Evolutionary conservation across 2,888 invertebrate genomes (phyloP).

Genomic region (Nyleta sp.): DNA sequence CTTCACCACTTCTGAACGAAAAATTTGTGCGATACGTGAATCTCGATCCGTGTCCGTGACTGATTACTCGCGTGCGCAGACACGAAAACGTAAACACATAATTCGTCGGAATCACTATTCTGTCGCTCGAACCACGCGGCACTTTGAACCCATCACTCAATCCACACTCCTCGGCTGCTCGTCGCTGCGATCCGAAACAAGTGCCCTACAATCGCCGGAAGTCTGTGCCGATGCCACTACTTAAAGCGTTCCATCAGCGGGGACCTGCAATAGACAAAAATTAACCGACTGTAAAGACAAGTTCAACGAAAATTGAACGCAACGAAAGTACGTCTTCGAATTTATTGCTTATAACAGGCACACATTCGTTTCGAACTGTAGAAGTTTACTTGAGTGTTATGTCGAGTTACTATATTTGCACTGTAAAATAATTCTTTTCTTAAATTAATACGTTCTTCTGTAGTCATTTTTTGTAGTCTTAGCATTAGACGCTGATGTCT

Average conservation of each 20-base stretch:
- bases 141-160: constrained; percentile 62
- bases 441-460: too few relatives aligned
- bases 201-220: constrained; percentile 21
- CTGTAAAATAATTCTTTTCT: too few relatives aligned
- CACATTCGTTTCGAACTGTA: too few relatives aligned
- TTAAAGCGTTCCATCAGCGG: constrained; percentile 48
- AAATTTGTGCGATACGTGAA: constrained; percentile 46
- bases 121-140: constrained; percentile 56
- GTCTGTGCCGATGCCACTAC: constrained; percentile 45
- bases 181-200: neutral
- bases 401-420: too few relatives aligned
- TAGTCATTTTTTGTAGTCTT: too few relatives aligned
- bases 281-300: constrained; percentile 9
- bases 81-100: constrained; percentile 49
- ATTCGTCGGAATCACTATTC: constrained; percentile 54
- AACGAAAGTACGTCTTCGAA: too few relatives aligned
- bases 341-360: too few relatives aligned
- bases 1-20: constrained; percentile 56
- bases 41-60: constrained; percentile 37
- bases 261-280: constrained; percentile 37
- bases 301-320: neutral
- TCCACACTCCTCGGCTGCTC: constrained; percentile 52
- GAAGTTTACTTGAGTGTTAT: too few relatives aligned
- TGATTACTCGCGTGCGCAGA: constrained; percentile 45
- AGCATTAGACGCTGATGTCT: too few relatives aligned